Base-by-base conservation (phyloP, 2,113 vertebrate species). In the Myrmecobius fasciatus region DNA sequence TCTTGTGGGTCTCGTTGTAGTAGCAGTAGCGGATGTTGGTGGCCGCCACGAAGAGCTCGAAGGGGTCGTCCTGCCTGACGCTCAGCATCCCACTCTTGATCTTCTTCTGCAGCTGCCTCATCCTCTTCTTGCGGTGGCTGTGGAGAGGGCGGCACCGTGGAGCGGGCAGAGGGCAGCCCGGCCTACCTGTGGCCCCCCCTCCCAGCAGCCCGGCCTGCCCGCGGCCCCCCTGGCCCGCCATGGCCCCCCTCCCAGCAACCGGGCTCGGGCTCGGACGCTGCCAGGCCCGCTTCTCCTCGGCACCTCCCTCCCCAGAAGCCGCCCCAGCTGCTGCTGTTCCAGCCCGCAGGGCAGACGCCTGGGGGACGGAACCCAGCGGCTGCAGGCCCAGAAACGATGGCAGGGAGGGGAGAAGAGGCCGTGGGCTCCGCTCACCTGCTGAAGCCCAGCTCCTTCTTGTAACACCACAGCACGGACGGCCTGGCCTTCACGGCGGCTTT, bases 21-120 rank as follows among this genome's bases (percentile, higher is more conserved):
- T 99, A 99, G 97, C 99, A 99, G 97, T 99, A 99, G 54, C 99
- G 99, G 96, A 99, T 99, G 98, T 99, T 99, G 25, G 99, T 99
- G 8, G 99, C 99, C 1, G 99, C 99, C 4, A 99, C 94, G 46
- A 99, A 99, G 43, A 99, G 98, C 93, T 99, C 99, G 17, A 99
- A 99, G 0, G 99, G 99, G 94, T 99, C 99, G 0, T 99, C 99
- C 0, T 99, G 99, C 89, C 99, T 99, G 52, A 99, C 96, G 96
- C 99, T 99, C 97, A 99, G 56, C 0, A 99, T 99, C 3, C 99
- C 99, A 0, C 99, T 99, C 98, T 99, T 99, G 10, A 99, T 99
- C 97, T 99, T 99, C 97, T 99, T 99, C 98, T 99, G 99, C 0
- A 99, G 98, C 91, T 99, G 99, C n/a, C 99, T 98, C 99, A 99